Base-by-base conservation (phyloP, 1,140 invertebrate genomes). In the Choristoneura fumiferana region DNA sequence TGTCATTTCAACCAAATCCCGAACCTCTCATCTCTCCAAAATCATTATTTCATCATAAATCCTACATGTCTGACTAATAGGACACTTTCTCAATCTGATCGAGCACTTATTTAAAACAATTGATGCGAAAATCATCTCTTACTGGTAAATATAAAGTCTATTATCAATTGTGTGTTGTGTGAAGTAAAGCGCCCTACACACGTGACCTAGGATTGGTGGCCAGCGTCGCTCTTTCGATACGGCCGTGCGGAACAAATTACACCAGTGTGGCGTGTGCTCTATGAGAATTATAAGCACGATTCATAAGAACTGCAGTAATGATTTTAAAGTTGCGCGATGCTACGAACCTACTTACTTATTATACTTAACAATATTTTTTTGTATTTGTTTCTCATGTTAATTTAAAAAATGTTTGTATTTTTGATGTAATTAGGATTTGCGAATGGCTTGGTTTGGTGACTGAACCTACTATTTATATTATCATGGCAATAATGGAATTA, bases 211-310 rank as follows among this genome's bases (percentile, higher is more conserved):
- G 81, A 76, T 84, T 81, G 77, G 74, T 69, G 70, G 71, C 73
- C 71, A 63, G 68, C 71, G 71, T 55, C 60, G 59, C 64, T 69
- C 72, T 84, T 88, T 85, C 80, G 83, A 74, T 69, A 85, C 71
- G 81, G 81, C 79, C 68, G 62, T 65, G 75, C 76, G 81, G 78
- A 88, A 88, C 85, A 76, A 88, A 88, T 88, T 79, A 71, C 78
- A 71, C 81, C 72, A 58, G 33, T 65, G 36, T 18, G 40, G n/a
- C 52, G 34, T 67, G 72, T 70, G 17, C 60, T 49, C 71, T 64
- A 59, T 17, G 33, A 29, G 22, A 29, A 29, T 29, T 29, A 29
- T 29, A 6, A 29, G 22, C 6, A 29, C 22, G 2, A 29, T 29
- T 29, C 22, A 29, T 29, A 29, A 6, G 22, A 6, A 29, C 6